These are phyloP conservation scores for Thymelicus sylvestris DNA, from an alignment of 2,888 invertebrate species.

Conservation along the genomic window DNA sequence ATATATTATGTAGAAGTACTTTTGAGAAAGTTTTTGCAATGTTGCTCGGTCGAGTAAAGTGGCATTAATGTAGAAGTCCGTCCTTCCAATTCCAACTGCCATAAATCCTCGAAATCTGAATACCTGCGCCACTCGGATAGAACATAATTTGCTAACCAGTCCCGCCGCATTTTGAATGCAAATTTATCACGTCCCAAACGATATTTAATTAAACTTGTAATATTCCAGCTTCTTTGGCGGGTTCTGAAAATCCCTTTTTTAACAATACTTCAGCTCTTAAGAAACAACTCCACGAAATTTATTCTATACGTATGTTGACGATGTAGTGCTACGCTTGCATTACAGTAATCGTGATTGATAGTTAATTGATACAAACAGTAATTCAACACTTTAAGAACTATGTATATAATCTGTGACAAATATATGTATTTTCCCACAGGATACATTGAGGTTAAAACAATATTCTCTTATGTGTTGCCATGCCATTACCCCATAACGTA, in stretches of 20 bases:
- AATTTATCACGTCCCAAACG: slow-evolving; percentile 47
- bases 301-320: slow-evolving; percentile 1
- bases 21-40: slow-evolving; percentile 44
- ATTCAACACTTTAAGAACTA: too few species aligned
- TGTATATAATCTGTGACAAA: too few species aligned
- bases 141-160: slow-evolving; percentile 50
- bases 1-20: slow-evolving; percentile 34
- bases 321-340: neutral
- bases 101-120: slow-evolving; percentile 57
- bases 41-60: slow-evolving; percentile 39
- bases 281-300: slow-evolving; percentile 9
- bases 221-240: slow-evolving; percentile 38
- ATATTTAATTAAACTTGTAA: slow-evolving; percentile 44
- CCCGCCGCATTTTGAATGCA: slow-evolving; percentile 43
- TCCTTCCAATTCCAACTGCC: slow-evolving; percentile 52
- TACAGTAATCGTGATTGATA: neutral
- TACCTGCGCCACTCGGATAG: slow-evolving; percentile 50
- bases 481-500: neutral
- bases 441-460: neutral
- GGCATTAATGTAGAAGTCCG: slow-evolving; percentile 44
- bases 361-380: neutral
- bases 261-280: slow-evolving; percentile 9
- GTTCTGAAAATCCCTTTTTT: slow-evolving; percentile 23
- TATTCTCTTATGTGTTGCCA: slow-evolving; percentile 6
- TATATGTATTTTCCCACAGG: too few species aligned